These are phyloP conservation scores for Malurus elegans DNA, from an alignment of 2,113 vertebrate species.

Conservation along the genomic window DNA sequence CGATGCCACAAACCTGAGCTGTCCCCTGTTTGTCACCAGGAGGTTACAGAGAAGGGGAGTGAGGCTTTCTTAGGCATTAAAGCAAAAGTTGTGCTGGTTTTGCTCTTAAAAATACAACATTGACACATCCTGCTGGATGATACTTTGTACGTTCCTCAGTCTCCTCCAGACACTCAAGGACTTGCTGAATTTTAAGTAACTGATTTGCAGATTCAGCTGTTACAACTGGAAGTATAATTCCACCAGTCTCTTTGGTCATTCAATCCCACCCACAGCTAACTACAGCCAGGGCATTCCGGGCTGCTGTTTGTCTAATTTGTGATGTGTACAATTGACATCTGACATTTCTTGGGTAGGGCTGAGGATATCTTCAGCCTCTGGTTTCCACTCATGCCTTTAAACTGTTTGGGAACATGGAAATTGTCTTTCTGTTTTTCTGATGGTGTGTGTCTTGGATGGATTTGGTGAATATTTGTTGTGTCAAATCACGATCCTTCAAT, in stretches of 20 bases:
- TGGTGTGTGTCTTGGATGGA: not conserved
- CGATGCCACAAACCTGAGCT: not conserved
- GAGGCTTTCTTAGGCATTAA: not conserved
- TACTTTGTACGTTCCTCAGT: not conserved
- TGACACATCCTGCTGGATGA: not conserved
- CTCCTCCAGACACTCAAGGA: not conserved
- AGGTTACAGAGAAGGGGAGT: not conserved
- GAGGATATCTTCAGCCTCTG: not conserved
- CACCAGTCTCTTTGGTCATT: not conserved
- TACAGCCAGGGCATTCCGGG: not conserved
- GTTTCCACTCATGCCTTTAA: not conserved
- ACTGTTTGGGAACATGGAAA: not conserved
- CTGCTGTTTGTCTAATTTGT: not conserved
- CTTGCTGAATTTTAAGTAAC: not conserved
- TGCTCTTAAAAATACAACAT: not conserved
- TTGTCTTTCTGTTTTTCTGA: not conserved
- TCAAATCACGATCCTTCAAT: not conserved
- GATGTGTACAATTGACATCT: not conserved
- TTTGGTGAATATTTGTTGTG: not conserved
- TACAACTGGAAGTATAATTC: not conserved
- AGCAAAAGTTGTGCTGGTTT: not conserved
- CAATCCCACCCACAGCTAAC: not conserved
- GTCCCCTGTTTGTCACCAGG: not conserved
- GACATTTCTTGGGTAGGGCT: not conserved
- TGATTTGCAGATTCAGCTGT: not conserved